A percentile compares a stretch with the other conserved stretches of the same genome.
Conservation (phyloP, 2,797 vertebrate genomes). For the Siniperca undulata region DNA sequence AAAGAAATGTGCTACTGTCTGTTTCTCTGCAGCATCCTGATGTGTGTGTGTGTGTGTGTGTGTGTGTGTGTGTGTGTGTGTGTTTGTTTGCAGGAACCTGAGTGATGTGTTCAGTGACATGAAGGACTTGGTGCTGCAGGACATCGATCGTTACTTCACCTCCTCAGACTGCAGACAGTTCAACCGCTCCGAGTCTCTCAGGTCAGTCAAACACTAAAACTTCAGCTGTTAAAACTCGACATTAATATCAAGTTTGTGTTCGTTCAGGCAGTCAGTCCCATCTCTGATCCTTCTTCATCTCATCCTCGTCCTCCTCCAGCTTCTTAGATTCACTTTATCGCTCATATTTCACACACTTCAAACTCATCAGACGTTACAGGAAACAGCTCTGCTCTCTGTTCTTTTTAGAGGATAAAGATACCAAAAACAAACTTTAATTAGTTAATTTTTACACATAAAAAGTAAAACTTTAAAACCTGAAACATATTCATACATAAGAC, state of each 20-base stretch:
- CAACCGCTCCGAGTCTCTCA: slow-evolving; percentile 93
- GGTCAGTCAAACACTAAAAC: slow-evolving; percentile 74
- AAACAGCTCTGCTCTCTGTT: too few relatives aligned
- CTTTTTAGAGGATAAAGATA: too few relatives aligned
- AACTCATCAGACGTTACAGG: too few relatives aligned
- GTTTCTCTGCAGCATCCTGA: not conserved
- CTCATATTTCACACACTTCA: too few relatives aligned
- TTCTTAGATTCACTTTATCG: not conserved
- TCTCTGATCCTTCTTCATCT: too few relatives aligned
- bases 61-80: not conserved
- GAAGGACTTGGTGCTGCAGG: slow-evolving; percentile 90
- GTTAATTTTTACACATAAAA: too few relatives aligned
- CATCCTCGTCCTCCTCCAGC: not conserved
- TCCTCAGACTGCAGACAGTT: slow-evolving; percentile 92
- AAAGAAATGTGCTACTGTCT: too few relatives aligned
- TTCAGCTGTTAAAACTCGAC: not conserved
- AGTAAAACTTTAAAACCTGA: too few relatives aligned
- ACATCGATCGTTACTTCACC: slow-evolving; percentile 90
- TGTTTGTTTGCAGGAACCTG: slow-evolving; percentile 83
- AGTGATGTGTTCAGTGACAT: slow-evolving; percentile 86
- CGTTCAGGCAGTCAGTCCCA: too few relatives aligned
- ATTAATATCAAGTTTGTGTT: too few relatives aligned
- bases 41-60: not conserved
- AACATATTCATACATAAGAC: too few relatives aligned
- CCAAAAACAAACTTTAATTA: too few relatives aligned